A percentile compares a stretch with the other conserved stretches of the same genome.
Evolutionary conservation across 2,888 invertebrate genomes (phyloP).

Genomic region (Aphidius colemani): DNA sequence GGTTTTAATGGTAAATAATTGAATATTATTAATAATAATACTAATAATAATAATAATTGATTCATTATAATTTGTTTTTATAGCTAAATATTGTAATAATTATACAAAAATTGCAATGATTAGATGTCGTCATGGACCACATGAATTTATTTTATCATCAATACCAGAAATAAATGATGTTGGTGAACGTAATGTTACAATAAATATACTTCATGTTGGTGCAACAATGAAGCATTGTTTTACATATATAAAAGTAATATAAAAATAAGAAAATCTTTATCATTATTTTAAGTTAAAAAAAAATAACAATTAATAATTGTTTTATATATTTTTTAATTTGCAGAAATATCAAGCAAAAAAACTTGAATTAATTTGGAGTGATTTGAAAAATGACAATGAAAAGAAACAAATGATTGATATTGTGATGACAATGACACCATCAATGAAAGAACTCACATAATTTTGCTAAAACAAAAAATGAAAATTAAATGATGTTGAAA

Average conservation of each 20-base stretch:
- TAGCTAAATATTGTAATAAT: conserved; percentile 78
- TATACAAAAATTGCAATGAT: conserved; percentile 76
- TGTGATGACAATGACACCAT: conserved; percentile 53
- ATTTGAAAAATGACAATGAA: conserved; percentile 68
- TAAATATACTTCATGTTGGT: conserved; percentile 74
- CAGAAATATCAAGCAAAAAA: conserved; percentile 70
- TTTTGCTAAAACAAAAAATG: not conserved
- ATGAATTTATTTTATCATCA: conserved; percentile 71
- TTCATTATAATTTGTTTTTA: not conserved
- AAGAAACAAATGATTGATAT: conserved; percentile 63
- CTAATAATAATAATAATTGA: conserved; percentile 2
- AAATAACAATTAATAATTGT: not conserved
- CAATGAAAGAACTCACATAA: conserved; percentile 51
- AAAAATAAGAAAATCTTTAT: not conserved
- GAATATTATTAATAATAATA: conserved; percentile 9
- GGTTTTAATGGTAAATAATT: conserved; percentile 64
- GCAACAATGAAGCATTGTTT: conserved; percentile 82
- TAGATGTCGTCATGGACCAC: conserved; percentile 75
- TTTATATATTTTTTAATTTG: conserved; percentile 4
- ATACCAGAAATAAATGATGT: conserved; percentile 74
- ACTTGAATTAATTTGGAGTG: conserved; percentile 68
- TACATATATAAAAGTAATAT: conserved; percentile 66
- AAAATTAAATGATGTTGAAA: too few relatives aligned
- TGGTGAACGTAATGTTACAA: conserved; percentile 66
- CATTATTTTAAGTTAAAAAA: not conserved